Base-by-base conservation (phyloP, 2,113 vertebrate genomes). In the Trematocara stigmaticum region DNA sequence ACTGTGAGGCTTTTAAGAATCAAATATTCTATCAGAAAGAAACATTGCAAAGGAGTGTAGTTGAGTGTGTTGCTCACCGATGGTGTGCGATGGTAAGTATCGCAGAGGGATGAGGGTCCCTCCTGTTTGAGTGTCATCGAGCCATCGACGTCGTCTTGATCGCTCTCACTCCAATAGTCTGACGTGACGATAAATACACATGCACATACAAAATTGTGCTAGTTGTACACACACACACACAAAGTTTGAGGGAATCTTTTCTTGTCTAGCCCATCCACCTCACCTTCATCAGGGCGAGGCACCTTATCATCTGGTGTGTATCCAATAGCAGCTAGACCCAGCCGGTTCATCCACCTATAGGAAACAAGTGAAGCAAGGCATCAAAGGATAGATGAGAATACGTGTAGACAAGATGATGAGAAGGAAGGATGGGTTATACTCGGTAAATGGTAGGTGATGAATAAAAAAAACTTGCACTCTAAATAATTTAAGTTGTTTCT, bases 151-250 rank as follows among this genome's bases (percentile, higher is more conserved):
- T 98, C 98, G 6, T 98, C 98, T 88, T 98, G 98, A 91, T 98
- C 98, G 1, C 98, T 98, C 92, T 98, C 98, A 15, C 98, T 98
- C 98, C 98, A 98, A 94, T 98, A 98, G 95, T 98, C 98, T 98
- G 94, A 92, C 6, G 4, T 13, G 9, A 47, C 76, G 35, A 78
- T 15, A 45, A 59, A 79, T 12, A 59, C 40, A 82, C 10, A 84
- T 23, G 9, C 23, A 51, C 45, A 78, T 7, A 51, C 26, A 83
- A n/a, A 59, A 81, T 26, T 10, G 59, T 10, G 51, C 82, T 34
- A 53, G 35, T 8, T 35, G 38, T 15, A 16, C 3, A 64, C 16
- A 64, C 12, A 69, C 38, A 71, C 23, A 74, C 40, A 3, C n/a
- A 12, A 80, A 38, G 10, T 38, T 10, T 11, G 34, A 82, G 49